Evolutionary conservation across 2,113 vertebrate genomes (phyloP).

Genomic region (Callipepla californica): DNA sequence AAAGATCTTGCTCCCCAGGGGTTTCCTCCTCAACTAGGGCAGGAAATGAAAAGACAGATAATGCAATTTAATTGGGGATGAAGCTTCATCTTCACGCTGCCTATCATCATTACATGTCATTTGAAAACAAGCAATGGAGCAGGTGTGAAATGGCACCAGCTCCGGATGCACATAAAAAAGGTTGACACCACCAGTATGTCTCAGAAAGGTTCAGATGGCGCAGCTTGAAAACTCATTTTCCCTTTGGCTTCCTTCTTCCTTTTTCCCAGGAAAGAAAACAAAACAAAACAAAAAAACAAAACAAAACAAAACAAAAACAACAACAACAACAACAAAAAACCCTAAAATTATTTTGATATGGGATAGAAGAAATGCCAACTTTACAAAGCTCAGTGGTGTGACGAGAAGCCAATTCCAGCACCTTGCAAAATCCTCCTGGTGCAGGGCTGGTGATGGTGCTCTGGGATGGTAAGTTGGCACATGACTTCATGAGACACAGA

Average conservation of each 20-base stretch:
- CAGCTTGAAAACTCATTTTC: background rate
- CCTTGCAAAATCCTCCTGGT: background rate
- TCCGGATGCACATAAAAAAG: background rate
- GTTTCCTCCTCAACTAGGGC: background rate
- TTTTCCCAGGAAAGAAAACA: background rate
- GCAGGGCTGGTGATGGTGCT: accelerated
- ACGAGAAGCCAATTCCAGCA: background rate
- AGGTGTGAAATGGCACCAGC: constrained; percentile 14
- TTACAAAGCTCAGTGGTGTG: background rate
- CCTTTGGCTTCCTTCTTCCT: background rate
- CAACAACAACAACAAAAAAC: too few relatives aligned
- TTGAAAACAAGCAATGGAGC: background rate
- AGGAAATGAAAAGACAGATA: constrained; percentile 13
- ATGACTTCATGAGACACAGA: background rate
- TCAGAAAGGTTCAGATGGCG: background rate
- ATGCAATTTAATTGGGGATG: constrained; percentile 10
- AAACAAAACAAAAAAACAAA: background rate
- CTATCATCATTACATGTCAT: background rate
- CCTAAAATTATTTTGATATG: background rate
- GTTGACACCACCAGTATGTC: background rate
- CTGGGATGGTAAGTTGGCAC: accelerated
- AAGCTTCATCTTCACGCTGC: background rate
- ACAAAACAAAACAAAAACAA: background rate
- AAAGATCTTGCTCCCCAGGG: constrained; percentile 2
- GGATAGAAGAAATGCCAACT: background rate